Evolutionary conservation across 2,797 vertebrate genomes (phyloP).

Genomic region (Gambusia yucatana): DNA sequence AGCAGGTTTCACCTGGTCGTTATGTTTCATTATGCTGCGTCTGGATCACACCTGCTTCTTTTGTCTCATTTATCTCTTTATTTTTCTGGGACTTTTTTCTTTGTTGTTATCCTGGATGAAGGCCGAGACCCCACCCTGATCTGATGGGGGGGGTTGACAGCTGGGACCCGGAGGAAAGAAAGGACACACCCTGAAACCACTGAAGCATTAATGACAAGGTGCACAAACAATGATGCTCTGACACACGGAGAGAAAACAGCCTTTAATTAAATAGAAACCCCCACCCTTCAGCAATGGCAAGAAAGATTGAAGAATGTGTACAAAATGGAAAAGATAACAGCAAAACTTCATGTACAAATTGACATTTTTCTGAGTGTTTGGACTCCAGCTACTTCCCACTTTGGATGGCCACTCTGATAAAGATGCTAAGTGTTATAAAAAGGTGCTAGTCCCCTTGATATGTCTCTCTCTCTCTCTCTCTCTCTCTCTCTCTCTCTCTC

Average conservation of each 20-base stretch:
- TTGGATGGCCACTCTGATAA: too few relatives aligned
- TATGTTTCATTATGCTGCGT: neutral
- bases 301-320: too few relatives aligned
- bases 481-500: too few relatives aligned
- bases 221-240: neutral
- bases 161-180: constrained; percentile 39
- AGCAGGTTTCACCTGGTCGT: neutral
- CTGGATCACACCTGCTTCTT: neutral
- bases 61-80: neutral
- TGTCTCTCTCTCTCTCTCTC: too few relatives aligned
- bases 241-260: neutral
- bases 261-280: too few relatives aligned
- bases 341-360: too few relatives aligned
- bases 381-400: too few relatives aligned
- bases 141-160: constrained; percentile 32
- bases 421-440: too few relatives aligned
- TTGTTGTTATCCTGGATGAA: constrained; percentile 6
- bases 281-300: too few relatives aligned
- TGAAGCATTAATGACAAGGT: constrained; percentile 24
- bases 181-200: constrained; percentile 19
- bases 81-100: neutral
- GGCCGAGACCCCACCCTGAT: constrained; percentile 7
- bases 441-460: too few relatives aligned
- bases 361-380: too few relatives aligned
- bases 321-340: too few relatives aligned